Percentiles rank a stretch among this genome's conserved stretches.
Conservation (phyloP, 1,140 invertebrate species). For the Paraescarpia echinospica region DNA sequence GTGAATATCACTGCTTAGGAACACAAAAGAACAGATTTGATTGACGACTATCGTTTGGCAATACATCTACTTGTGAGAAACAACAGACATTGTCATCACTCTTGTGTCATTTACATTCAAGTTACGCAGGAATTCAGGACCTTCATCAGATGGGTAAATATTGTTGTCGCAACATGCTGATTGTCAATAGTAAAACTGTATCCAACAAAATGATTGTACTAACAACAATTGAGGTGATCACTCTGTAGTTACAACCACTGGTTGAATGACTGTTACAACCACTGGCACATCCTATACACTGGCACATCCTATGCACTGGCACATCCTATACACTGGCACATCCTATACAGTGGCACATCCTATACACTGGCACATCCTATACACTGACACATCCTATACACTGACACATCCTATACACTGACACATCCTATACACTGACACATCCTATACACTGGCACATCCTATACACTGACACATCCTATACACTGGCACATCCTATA, state of each 20-base stretch:
- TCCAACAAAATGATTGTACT: not conserved
- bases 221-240: not conserved
- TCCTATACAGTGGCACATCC: not conserved
- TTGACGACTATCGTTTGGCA: not conserved
- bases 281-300: no score
- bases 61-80: not conserved
- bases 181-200: not conserved
- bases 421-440: not conserved
- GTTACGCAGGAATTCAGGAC: not conserved
- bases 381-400: not conserved
- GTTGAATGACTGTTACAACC: not conserved
- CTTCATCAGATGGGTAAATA: not conserved
- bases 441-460: not conserved
- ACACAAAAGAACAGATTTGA: not conserved
- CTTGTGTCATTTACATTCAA: not conserved
- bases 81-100: not conserved
- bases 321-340: not conserved
- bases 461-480: not conserved
- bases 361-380: not conserved
- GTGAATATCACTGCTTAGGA: not conserved
- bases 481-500: not conserved
- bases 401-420: not conserved
- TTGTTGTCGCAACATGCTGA: not conserved
- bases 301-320: not conserved
- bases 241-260: not conserved